Conservation (phyloP, 2,797 vertebrate genomes). For the Orientallactaga sibirica region DNA sequence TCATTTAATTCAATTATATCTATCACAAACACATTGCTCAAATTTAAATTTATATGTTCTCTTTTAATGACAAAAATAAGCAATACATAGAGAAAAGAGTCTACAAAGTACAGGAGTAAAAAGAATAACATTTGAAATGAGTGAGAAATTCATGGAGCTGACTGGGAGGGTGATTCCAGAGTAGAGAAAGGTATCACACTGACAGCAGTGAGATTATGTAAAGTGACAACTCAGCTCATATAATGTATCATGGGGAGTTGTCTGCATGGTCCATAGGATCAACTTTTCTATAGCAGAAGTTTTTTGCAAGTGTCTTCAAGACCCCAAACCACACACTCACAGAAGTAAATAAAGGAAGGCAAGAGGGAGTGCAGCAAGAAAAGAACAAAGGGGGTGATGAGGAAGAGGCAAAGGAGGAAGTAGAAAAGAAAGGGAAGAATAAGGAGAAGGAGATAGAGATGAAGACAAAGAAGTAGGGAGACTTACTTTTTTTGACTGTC, state of each 20-base stretch:
- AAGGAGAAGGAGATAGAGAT: neutral
- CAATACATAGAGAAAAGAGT: neutral
- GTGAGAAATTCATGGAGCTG: neutral
- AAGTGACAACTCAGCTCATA: conserved; percentile 33
- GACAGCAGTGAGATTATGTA: conserved; percentile 2
- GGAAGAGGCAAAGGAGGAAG: neutral
- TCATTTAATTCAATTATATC: conserved; percentile 12
- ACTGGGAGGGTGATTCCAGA: conserved; percentile 24
- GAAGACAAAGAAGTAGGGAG: neutral
- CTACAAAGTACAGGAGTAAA: neutral
- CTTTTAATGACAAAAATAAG: neutral
- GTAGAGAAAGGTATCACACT: neutral
- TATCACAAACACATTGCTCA: neutral
- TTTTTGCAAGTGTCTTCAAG: neutral
- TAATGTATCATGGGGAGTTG: neutral
- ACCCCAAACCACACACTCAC: neutral
- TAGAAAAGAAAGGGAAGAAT: neutral
- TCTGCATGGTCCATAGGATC: neutral
- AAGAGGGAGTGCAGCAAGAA: too few relatives aligned
- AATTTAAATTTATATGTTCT: too few relatives aligned
- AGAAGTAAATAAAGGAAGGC: neutral
- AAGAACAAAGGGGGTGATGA: neutral
- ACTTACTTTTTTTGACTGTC: neutral
- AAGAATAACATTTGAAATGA: conserved; percentile 58
- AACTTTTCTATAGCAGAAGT: neutral